These are phyloP conservation scores for Chelonoidis abingdonii DNA, from an alignment of 2,113 vertebrate genomes.

Conservation along the genomic window DNA sequence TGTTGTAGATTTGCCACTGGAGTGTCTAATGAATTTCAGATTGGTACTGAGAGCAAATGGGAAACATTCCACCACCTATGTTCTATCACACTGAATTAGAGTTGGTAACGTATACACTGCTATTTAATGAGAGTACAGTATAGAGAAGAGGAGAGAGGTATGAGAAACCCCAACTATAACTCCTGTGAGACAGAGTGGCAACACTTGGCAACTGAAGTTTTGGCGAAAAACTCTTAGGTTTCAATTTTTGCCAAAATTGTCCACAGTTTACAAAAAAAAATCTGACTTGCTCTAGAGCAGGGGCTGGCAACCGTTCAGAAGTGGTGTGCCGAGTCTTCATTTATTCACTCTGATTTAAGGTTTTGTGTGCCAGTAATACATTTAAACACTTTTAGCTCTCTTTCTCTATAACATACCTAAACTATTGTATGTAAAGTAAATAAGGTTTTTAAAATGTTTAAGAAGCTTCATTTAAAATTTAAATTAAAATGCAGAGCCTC, in stretches of 20 bases:
- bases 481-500: too few relatives aligned
- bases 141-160: neutral
- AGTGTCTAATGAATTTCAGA: neutral
- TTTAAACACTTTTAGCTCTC: too few relatives aligned
- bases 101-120: neutral
- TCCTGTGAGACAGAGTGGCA: neutral
- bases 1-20: too few relatives aligned
- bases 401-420: too few relatives aligned
- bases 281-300: neutral
- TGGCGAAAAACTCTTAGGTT: neutral
- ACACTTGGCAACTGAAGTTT: neutral
- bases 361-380: too few relatives aligned
- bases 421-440: too few relatives aligned
- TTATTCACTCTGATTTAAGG: too few relatives aligned
- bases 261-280: neutral
- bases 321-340: too few relatives aligned
- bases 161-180: neutral
- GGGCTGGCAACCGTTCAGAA: too few relatives aligned
- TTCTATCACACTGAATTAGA: neutral
- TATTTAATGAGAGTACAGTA: neutral
- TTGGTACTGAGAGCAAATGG: neutral
- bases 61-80: neutral
- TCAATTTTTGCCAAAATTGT: neutral
- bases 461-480: too few relatives aligned
- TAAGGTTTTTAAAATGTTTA: too few relatives aligned